These are phyloP conservation scores for Turdus rufiventris DNA, from an alignment of 2,113 vertebrate species.

Conservation along the genomic window DNA sequence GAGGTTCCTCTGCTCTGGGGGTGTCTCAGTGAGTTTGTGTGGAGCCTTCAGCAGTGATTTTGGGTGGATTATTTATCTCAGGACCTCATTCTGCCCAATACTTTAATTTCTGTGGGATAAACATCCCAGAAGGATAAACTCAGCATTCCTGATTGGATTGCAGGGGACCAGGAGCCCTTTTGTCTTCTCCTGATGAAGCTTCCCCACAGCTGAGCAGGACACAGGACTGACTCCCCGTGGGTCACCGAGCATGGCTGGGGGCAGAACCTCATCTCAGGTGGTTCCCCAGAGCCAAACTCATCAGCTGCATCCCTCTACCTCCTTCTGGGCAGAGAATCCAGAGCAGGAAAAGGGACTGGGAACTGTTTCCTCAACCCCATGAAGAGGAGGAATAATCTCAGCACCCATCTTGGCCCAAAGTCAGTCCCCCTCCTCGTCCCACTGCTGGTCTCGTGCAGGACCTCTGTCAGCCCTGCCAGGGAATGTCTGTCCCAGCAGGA, in stretches of 20 bases:
- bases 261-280: neutral
- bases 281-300: neutral
- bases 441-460: neutral
- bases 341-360: neutral
- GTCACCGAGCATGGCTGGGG: neutral
- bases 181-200: neutral
- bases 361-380: neutral
- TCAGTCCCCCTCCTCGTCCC: neutral
- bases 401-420: neutral
- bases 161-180: neutral
- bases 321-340: neutral
- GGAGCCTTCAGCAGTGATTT: neutral
- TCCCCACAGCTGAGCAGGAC: neutral
- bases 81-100: neutral
- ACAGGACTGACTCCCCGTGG: neutral
- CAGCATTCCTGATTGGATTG: neutral
- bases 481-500: neutral
- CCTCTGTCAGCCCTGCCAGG: neutral
- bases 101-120: neutral
- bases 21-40: too few species aligned
- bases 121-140: neutral
- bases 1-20: neutral
- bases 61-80: neutral
- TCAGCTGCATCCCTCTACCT: neutral
- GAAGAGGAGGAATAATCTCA: neutral